Conservation (phyloP, 2,113 vertebrate species). For the Gavia stellata region DNA sequence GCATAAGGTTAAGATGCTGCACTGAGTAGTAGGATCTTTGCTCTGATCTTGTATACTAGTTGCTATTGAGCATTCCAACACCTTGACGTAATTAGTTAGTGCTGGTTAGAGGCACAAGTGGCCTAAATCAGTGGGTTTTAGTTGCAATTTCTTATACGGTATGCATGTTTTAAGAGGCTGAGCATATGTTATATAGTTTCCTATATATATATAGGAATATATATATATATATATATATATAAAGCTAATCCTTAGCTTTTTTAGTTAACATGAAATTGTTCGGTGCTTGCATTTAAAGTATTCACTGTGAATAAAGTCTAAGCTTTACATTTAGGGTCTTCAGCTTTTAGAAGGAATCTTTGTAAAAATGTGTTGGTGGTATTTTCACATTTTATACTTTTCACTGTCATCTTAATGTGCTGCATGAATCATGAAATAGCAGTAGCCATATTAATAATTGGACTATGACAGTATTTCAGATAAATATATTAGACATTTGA, state of each 20-base stretch:
- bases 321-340: slow-evolving; percentile 44
- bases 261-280: neutral
- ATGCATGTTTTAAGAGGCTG: neutral
- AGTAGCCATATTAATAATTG: slow-evolving; percentile 62
- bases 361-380: slow-evolving; percentile 57
- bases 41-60: neutral
- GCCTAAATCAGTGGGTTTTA: neutral
- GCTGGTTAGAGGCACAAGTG: neutral
- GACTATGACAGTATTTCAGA: slow-evolving; percentile 49
- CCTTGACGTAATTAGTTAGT: neutral
- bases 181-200: neutral
- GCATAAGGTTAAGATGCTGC: neutral
- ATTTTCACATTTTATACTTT: slow-evolving; percentile 50
- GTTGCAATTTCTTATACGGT: neutral
- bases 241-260: neutral
- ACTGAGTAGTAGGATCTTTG: neutral
- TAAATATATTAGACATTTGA: slow-evolving; percentile 55
- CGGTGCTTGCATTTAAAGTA: neutral
- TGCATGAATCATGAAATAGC: slow-evolving; percentile 47
- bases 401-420: slow-evolving; percentile 47
- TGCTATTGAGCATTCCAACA: neutral
- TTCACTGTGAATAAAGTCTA: slow-evolving; percentile 3
- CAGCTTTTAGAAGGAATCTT: slow-evolving; percentile 27
- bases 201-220: too few species aligned
- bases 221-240: too few species aligned